Base-by-base conservation (phyloP, 2,113 vertebrate genomes). In the Hippolais icterina region DNA sequence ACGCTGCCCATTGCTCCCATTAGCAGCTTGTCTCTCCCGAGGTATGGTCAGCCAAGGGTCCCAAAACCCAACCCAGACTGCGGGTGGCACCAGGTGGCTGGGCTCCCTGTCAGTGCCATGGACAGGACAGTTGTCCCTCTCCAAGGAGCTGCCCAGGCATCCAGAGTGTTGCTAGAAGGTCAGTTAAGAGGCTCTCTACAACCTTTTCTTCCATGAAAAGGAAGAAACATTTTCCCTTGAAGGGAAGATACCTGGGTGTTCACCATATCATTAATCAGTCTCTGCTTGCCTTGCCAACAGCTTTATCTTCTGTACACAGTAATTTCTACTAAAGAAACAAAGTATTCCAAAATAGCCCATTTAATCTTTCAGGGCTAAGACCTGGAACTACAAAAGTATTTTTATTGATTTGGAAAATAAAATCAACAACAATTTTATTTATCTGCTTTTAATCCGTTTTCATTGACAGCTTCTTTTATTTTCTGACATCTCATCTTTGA, bases 31-130 rank as follows among this genome's bases (percentile, higher is more conserved):
- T 39, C 65, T 42, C 72, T 84, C 47, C 29, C 2, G 1, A 14
- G 23, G 47, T 5, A 33, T 2, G 0, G 9, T 8, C 4, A 23
- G 29, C 19, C 13, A 2, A 44, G 56, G 25, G 52, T 60, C 41
- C 31, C 54, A 77, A 76, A 90, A 50, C 24, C 6, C 37, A 71
- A 10, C 2, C 8, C 5, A 11, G 11, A 2, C 11, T 25, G 19
- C 0, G 0, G 5, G 28, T 28, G 7, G 23, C 49, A 44, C 2
- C 0, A 4, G 5, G 21, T 28, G 47, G 28, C 0, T 1, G 39
- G 15, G 47, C 2, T 63, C 31, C 33, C 44, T 15, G 23, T 19
- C 6, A 11, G 5, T 18, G 76, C 44, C 23, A 4, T 6, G 22
- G 22, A 8, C 28, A 77, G 24, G 24, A 31, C 33, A 86, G 50